Conservation (phyloP, 2,888 invertebrate genomes). For the Endomychus coccineus region DNA sequence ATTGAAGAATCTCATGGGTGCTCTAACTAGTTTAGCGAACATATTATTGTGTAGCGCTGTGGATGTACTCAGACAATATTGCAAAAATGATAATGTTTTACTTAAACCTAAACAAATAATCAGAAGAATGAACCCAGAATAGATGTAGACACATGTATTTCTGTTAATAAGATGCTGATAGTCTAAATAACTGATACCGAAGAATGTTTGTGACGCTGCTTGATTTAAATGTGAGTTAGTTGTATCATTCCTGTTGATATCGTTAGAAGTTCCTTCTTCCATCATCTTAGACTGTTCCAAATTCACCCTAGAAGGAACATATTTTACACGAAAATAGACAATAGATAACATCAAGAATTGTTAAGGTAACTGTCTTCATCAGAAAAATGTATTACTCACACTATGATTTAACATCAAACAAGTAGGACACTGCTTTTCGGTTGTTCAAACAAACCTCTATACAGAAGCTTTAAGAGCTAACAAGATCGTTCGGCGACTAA, state of each 20-base stretch:
- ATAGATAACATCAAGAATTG: not conserved
- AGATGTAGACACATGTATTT: conserved; percentile 12
- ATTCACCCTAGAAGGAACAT: conserved; percentile 27
- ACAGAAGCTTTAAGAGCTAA: too few relatives aligned
- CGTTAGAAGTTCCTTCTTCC: not conserved
- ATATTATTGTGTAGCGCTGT: conserved; percentile 47
- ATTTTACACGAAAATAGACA: conserved; percentile 1
- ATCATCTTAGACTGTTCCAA: conserved; percentile 18
- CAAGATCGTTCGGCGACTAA: too few relatives aligned
- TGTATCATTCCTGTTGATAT: not conserved
- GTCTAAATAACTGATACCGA: conserved; percentile 2
- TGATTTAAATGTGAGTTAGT: not conserved
- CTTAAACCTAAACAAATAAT: conserved; percentile 40
- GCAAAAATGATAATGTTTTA: conserved; percentile 46
- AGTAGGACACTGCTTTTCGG: too few relatives aligned
- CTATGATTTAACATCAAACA: too few relatives aligned
- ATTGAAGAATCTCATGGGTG: conserved; percentile 60
- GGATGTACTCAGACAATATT: conserved; percentile 46
- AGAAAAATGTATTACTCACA: conserved; percentile 1
- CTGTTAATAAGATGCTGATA: conserved; percentile 6
- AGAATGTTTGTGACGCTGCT: conserved; percentile 2
- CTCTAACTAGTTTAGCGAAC: conserved; percentile 47
- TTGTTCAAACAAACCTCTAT: too few relatives aligned
- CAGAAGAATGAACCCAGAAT: conserved; percentile 9
- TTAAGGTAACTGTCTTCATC: not conserved